Conservation (phyloP, 1,140 invertebrate species). For the Drosophila athabasca region DNA sequence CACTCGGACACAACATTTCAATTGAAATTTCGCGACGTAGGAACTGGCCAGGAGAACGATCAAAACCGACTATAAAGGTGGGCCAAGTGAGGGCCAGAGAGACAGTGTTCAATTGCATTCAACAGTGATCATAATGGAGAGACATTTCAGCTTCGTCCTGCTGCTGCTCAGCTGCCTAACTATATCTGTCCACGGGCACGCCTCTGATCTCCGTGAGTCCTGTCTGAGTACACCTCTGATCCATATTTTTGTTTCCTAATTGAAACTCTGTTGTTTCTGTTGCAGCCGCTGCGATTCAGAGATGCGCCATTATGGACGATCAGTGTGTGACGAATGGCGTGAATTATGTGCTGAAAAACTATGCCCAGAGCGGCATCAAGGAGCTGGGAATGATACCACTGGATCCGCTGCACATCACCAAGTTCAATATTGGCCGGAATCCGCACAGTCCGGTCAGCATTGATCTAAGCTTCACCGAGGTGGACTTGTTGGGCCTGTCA, state of each 20-base stretch:
- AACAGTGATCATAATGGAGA: conserved; percentile 29
- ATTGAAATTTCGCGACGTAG: conserved; percentile 21
- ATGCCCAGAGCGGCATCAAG: conserved; percentile 49
- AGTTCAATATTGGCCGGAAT: conserved; percentile 59
- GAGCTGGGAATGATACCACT: conserved; percentile 50
- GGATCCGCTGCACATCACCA: conserved; percentile 70
- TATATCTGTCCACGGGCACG: conserved; percentile 9
- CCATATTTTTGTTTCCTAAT: background rate
- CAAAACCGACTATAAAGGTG: conserved; percentile 57
- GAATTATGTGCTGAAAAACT: conserved; percentile 56
- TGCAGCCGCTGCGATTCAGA: conserved; percentile 52
- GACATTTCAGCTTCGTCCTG: conserved; percentile 21
- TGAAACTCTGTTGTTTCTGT: background rate
- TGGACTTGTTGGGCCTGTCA: conserved; percentile 78
- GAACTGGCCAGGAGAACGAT: conserved; percentile 1
- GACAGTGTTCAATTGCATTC: conserved; percentile 44
- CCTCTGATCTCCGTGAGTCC: conserved; percentile 26
- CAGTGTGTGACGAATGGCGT: conserved; percentile 48
- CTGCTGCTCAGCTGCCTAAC: conserved; percentile 10
- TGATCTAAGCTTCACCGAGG: conserved; percentile 77
- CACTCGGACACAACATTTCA: conserved; percentile 26
- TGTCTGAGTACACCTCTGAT: too few relatives aligned
- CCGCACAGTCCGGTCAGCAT: conserved; percentile 68
- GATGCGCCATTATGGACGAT: conserved; percentile 47
- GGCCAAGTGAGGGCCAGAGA: conserved; percentile 12